Evolutionary conservation across 2,797 vertebrate species (phyloP).

Genomic region (Halcyon smyrnensis): DNA sequence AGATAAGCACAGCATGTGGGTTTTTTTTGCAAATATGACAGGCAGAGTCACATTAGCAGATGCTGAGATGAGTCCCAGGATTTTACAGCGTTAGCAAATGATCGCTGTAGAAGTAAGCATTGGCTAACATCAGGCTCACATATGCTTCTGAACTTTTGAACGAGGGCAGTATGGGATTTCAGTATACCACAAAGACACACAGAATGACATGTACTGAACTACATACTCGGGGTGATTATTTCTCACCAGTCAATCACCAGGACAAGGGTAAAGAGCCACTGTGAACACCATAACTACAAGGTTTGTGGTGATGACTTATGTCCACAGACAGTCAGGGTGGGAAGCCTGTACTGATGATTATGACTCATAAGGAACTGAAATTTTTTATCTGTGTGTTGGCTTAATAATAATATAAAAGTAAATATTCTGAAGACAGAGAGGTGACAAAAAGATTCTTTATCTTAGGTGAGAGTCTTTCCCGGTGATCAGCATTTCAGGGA

Average conservation of each 20-base stretch:
- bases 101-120: background rate
- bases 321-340: background rate
- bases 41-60: background rate
- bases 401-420: background rate
- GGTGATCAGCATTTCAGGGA: background rate
- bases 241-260: background rate
- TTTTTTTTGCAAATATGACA: background rate
- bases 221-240: background rate
- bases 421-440: background rate
- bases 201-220: background rate
- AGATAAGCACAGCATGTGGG: background rate
- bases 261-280: background rate
- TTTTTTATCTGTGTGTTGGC: background rate
- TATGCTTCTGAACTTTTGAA: background rate
- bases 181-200: background rate
- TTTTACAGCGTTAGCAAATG: conserved; percentile 3
- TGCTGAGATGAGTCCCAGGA: background rate
- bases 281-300: background rate
- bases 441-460: background rate
- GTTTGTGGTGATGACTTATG: background rate
- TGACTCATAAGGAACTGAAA: conserved; percentile 49
- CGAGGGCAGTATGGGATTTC: background rate
- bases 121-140: background rate
- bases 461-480: background rate
- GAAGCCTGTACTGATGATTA: background rate